phyloP scores from a whole-genome alignment of 1,140 invertebrate genomes.

The Himalopsyche phryganea region DNA sequence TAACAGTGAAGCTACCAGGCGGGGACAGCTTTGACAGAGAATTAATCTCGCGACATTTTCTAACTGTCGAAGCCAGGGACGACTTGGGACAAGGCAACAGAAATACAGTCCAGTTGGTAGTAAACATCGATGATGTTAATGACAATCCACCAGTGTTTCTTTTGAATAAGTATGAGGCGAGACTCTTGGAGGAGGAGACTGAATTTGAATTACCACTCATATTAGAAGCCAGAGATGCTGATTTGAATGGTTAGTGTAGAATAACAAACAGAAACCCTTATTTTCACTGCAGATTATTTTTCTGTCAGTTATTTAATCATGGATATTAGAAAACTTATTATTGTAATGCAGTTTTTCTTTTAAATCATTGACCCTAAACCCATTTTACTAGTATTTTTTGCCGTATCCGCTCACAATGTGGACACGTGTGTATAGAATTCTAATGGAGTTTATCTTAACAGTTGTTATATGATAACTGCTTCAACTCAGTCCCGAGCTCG shows the following conservation, averaged over 20 bases:
- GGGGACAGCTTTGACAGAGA: conserved; percentile 82
- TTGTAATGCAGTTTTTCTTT: too few species aligned
- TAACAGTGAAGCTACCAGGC: conserved; percentile 74
- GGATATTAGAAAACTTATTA: too few species aligned
- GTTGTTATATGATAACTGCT: too few species aligned
- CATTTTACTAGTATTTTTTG: too few species aligned
- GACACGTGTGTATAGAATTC: too few species aligned
- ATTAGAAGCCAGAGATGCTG: conserved; percentile 80
- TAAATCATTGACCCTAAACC: too few species aligned
- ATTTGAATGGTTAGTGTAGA: conserved; percentile 68
- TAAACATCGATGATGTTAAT: conserved; percentile 85
- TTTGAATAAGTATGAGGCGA: conserved; percentile 78
- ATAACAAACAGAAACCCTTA: not conserved
- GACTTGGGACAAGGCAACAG: conserved; percentile 81
- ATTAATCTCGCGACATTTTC: conserved; percentile 77
- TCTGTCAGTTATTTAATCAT: not conserved
- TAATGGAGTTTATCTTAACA: too few species aligned
- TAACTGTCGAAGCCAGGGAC: conserved; percentile 90
- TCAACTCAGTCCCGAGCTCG: too few species aligned
- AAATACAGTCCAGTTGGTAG: conserved; percentile 81
- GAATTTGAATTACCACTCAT: conserved; percentile 74
- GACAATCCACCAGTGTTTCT: conserved; percentile 82
- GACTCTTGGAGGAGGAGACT: conserved; percentile 75
- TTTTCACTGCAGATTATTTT: not conserved
- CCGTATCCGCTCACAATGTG: too few species aligned